Conservation (phyloP, 30 jellyfish, hydroid and myxozoan species). For the Aurelia sp. region DNA sequence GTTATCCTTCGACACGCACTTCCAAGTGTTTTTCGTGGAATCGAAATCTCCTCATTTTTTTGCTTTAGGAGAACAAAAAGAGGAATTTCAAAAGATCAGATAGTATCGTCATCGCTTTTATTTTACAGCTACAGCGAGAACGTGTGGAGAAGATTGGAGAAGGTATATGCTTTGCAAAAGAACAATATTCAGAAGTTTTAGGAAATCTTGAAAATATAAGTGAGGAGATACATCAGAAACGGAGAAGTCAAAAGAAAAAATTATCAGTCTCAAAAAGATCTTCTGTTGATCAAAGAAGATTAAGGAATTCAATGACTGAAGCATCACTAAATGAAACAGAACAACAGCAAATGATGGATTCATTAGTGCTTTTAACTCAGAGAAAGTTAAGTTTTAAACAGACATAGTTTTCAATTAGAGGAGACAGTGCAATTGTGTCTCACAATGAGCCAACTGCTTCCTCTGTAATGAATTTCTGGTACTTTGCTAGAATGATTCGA, state of each 20-base stretch:
- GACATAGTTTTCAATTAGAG: too few species aligned
- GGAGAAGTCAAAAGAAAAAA: constrained; percentile 17
- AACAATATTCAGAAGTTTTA: constrained; percentile 67
- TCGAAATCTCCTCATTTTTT: not conserved
- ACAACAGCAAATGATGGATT: constrained; percentile 27
- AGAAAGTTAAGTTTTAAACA: not conserved
- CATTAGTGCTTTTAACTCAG: constrained; percentile 1
- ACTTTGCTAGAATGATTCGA: too few species aligned
- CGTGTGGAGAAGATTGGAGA: constrained; percentile 78
- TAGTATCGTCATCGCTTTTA: not conserved
- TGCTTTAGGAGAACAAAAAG: not conserved
- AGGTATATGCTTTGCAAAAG: constrained; percentile 78
- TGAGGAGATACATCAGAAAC: constrained; percentile 85
- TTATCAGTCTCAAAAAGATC: constrained; percentile 1
- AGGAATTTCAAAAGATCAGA: not conserved
- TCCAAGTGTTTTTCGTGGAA: not conserved
- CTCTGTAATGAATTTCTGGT: too few species aligned
- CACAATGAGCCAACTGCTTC: too few species aligned
- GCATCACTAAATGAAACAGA: constrained; percentile 52
- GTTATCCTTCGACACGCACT: too few species aligned
- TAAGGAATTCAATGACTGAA: constrained; percentile 49
- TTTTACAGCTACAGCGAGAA: constrained; percentile 73
- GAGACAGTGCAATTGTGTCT: too few species aligned
- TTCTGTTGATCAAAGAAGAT: not conserved
- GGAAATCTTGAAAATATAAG: constrained; percentile 84